Conservation (phyloP, 2,113 vertebrate species). For the Ursus arctos region DNA sequence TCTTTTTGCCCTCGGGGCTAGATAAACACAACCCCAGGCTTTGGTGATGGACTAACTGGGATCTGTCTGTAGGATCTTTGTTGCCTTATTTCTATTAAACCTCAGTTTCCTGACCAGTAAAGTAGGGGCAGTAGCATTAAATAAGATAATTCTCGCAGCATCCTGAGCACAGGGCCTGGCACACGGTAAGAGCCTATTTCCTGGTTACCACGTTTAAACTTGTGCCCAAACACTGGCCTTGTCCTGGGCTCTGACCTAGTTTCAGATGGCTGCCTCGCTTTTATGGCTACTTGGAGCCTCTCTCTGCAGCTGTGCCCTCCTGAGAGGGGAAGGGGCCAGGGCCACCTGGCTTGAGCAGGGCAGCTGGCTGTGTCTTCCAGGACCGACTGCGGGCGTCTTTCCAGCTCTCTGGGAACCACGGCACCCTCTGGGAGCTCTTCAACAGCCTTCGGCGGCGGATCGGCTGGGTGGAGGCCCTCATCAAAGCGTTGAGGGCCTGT, state of each 20-base stretch:
- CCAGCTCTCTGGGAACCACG: conserved; percentile 60
- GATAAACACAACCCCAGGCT: not conserved
- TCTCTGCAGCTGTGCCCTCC: not conserved
- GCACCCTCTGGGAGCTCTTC: conserved; percentile 78
- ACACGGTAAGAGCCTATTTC: not conserved
- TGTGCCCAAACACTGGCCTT: not conserved
- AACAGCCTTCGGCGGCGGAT: conserved; percentile 60
- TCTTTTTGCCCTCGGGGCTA: not conserved
- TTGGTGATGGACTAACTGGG: not conserved
- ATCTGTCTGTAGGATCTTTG: not conserved
- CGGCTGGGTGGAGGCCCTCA: conserved; percentile 68
- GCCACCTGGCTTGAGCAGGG: not conserved
- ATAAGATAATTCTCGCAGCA: not conserved
- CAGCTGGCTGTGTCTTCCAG: conserved; percentile 64
- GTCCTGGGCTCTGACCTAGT: not conserved
- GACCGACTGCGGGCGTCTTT: conserved; percentile 71
- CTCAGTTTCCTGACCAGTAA: conserved; percentile 38
- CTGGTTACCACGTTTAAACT: not conserved
- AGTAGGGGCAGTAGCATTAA: not conserved
- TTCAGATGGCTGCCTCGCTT: not conserved
- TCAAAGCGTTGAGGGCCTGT: conserved; percentile 49
- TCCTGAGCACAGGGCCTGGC: not conserved
- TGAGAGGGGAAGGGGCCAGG: not conserved
- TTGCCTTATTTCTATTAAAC: not conserved
- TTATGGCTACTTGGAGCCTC: not conserved